Evolutionary conservation across 2,113 vertebrate genomes (phyloP), one percentile per base, ranked within the genome.

Genomic region (Boulengeromyrus knoepffleri): DNA sequence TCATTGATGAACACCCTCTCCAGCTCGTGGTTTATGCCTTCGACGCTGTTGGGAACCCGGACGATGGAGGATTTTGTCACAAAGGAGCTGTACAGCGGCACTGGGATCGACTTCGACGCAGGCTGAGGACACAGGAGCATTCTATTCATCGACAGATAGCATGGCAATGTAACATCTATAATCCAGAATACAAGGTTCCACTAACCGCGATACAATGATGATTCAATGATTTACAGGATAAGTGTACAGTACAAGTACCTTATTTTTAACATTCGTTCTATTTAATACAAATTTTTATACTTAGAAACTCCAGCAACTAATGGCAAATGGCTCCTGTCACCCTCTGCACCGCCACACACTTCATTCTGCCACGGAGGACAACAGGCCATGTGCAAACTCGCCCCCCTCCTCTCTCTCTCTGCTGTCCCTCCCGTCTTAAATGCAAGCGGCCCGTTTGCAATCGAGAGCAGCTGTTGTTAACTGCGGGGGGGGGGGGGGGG

Each of bases 1-100:
- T 99, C 96, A 93, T 96, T 97, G 95, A 99, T 97, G 93, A 99
- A 99, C 56, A 99, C 98, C 92, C 97, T 99, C 92, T 99, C 98
- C 91, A 99, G 94, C 94, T 99, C 98, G 0, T 97, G 98, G 93
- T 97, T 99, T 95, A 99, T 98, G 93, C 97, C 97, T 94, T 99
- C 98, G 90, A 97, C 97, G 87, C 96, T 98, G 95, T 97, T 98
- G 85, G 97, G 96, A 91, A 98, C 97, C 93, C 97, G 96, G 92
- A 96, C 97, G 93, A 96, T 95, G 88, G 96, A 90, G 83, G 97
- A 96, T 94, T 97, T 98, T 94, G 97, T 96, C 95, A 97, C 94
- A 45, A 96, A 95, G 92, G 96, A 94, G 89, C 94, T 95, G 90
- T 97, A 96, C 91, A 96, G 91, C 85, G 96, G 96, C 91, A 97